Evolutionary conservation across 2,888 invertebrate genomes (phyloP), one percentile per base, ranked within the genome.

Genomic region (Petrolisthes manimaculis): DNA sequence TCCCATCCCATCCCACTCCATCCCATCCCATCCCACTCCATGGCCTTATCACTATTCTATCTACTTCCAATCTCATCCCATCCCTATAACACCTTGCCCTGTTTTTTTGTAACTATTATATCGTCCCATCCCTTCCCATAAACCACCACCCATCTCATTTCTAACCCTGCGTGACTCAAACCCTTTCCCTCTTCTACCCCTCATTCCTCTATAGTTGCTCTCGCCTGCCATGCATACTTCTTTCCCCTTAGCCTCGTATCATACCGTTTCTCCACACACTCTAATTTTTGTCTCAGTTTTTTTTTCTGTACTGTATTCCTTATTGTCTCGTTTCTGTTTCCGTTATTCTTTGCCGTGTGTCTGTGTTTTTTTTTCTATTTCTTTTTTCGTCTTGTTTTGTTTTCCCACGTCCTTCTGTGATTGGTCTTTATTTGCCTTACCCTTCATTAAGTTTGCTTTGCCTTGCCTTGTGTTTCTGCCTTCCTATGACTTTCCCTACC

Each of bases 1-100:
- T 5, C 5, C 37, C 53, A n/a, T 21, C 37, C 9, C 83, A 74
- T 84, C 54, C 55, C 24, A 74, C 75, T 75, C 75, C 56, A 24
- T 24, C 75, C 75, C 55, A 74, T 75, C 84, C 55, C 75, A n/a
- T 21, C 37, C 9, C 83, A 74, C 75, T 55, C 75, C 75, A 21
- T 75, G 21, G 54, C 75, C 53, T 14, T 84, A 54, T 84, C 56
- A 74, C 74, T 84, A 4, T 74, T 53, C 54, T 21, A 21, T 55
- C 75, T 24, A 55, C 55, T 84, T 55, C 55, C 24, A 74, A 74
- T 75, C 75, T 84, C 56, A 24, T 24, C 75, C 75, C 55, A 74
- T 75, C 84, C 55, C 75, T 75, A 74, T 75, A 54, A 75, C 74
- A 55, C 37, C 75, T 55, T 75, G 21, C 21, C 51, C 37, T 37